Conservation (phyloP, 2,113 vertebrate genomes). For the Spermophilus dauricus region DNA sequence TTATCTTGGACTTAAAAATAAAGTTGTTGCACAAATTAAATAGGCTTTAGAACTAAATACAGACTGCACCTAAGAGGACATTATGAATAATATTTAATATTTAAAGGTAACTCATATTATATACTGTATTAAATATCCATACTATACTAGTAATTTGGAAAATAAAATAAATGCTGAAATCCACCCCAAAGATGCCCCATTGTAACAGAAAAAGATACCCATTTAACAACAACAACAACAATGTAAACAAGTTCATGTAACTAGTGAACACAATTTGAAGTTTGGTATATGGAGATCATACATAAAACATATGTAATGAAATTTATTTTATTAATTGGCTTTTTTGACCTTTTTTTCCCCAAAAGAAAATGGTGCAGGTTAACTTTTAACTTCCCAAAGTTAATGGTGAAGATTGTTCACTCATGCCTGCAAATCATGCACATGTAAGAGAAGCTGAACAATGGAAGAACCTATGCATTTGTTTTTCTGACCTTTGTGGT, state of each 20-base stretch:
- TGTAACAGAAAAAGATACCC: not conserved
- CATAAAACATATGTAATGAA: not conserved
- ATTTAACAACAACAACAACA: not conserved
- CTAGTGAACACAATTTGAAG: constrained; percentile 2
- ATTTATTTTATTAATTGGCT: not conserved
- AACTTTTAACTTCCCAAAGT: not conserved
- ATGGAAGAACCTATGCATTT: not conserved
- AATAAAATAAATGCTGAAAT: not conserved
- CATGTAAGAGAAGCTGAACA: not conserved
- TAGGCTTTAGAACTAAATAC: not conserved
- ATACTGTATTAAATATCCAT: not conserved
- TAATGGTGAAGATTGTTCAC: not conserved
- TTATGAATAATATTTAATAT: not conserved
- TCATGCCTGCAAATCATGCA: not conserved
- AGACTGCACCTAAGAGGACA: not conserved
- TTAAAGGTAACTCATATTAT: not conserved
- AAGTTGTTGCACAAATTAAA: not conserved
- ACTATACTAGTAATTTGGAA: not conserved
- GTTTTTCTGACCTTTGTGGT: not conserved
- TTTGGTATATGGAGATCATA: not conserved
- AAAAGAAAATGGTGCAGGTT: no score
- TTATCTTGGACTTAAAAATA: not conserved
- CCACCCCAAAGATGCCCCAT: not conserved
- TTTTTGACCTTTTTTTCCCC: not conserved
- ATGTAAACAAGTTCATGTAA: not conserved